A percentile compares a stretch with the other conserved stretches of the same genome.
These are phyloP conservation scores for Catalaphyllia jardinei DNA, from an alignment of 64 coral and sea anemone genomes.

Conservation along the genomic window DNA sequence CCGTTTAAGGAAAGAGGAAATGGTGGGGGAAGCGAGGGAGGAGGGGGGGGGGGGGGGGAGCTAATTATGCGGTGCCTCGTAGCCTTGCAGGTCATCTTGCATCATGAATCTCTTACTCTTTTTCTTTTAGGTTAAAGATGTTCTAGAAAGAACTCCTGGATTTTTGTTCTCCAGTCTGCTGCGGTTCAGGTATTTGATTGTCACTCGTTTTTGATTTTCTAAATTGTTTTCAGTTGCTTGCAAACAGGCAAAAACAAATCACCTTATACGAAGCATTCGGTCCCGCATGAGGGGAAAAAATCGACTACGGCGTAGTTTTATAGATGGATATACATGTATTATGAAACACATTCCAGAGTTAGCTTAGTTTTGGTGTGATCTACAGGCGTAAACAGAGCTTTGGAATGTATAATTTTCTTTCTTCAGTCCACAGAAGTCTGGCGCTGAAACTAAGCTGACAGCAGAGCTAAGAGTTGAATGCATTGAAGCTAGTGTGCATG, in stretches of 20 bases:
- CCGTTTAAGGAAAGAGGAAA: too few species aligned
- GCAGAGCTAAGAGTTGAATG: conserved; percentile 75
- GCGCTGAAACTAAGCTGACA: conserved; percentile 37
- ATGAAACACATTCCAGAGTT: too few species aligned
- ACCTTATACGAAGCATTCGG: too few species aligned
- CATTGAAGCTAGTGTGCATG: conserved; percentile 79
- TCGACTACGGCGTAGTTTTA: too few species aligned
- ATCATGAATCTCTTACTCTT: neutral
- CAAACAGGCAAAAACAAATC: neutral
- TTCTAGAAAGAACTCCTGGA: conserved; percentile 55
- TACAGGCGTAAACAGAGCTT: too few species aligned
- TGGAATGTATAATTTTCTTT: neutral
- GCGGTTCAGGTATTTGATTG: conserved; percentile 59
- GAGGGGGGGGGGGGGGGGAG: too few species aligned
- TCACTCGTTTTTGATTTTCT: neutral
- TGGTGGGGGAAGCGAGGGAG: too few species aligned
- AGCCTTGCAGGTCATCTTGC: too few species aligned
- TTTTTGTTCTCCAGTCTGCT: conserved; percentile 57
- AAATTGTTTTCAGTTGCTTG: neutral
- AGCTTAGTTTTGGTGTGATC: too few species aligned
- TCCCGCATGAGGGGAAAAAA: too few species aligned
- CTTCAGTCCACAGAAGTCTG: conserved; percentile 42
- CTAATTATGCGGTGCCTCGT: too few species aligned
- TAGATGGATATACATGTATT: too few species aligned
- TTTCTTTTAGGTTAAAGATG: conserved; percentile 28